These are phyloP conservation scores for Oasisia sp. DNA, from an alignment of 2,888 invertebrate species.

Conservation along the genomic window DNA sequence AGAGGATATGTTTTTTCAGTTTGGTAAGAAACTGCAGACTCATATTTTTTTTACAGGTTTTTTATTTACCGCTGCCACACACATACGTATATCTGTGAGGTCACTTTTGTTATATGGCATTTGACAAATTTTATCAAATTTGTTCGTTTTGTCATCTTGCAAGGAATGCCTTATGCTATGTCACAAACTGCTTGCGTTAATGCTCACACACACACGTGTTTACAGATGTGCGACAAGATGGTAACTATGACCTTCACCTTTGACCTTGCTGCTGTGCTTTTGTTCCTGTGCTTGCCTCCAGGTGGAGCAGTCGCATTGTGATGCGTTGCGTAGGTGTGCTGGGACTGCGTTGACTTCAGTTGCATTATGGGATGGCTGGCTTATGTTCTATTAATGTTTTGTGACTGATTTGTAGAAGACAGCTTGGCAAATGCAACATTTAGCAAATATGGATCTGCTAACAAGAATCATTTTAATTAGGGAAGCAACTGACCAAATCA, in stretches of 20 bases:
- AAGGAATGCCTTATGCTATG: neutral
- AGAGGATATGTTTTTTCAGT: neutral
- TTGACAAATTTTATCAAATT: neutral
- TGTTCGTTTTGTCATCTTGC: neutral
- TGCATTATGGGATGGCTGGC: neutral
- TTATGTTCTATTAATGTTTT: neutral
- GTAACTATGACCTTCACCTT: constrained; percentile 28
- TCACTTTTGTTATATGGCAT: neutral
- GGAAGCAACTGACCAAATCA: neutral
- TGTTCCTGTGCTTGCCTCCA: neutral
- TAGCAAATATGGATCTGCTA: neutral
- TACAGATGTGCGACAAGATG: constrained; percentile 32
- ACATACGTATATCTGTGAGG: neutral
- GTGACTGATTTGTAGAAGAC: neutral
- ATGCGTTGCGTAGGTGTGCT: neutral
- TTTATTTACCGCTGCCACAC: neutral
- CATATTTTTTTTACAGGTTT: neutral
- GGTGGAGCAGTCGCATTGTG: neutral
- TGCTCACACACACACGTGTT: neutral
- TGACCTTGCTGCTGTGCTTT: neutral
- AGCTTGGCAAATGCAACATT: neutral
- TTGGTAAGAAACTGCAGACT: neutral
- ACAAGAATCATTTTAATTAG: neutral
- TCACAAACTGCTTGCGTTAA: constrained; percentile 1
- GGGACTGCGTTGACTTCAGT: neutral